A percentile compares a stretch with the other conserved stretches of the same genome.
Evolutionary conservation across 2,797 vertebrate genomes (phyloP).

Genomic region (Arctocebus calabarensis): DNA sequence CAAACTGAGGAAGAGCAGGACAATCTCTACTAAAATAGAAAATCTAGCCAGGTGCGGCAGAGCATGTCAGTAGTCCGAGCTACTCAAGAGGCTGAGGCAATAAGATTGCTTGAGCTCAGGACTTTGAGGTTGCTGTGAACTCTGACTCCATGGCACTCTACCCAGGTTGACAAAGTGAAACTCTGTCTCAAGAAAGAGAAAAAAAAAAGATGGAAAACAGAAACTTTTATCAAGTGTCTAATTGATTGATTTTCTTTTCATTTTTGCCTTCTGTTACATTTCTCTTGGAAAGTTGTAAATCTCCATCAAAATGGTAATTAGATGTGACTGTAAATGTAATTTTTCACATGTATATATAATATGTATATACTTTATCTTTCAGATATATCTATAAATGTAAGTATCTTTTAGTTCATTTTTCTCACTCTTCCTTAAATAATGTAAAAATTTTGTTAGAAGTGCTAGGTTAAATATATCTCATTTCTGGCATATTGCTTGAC

Average conservation of each 20-base stretch:
- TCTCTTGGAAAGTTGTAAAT: conserved; percentile 37
- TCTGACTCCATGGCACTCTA: no score
- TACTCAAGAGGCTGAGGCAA: no score
- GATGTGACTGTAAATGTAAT: conserved; percentile 11
- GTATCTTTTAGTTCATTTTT: conserved; percentile 44
- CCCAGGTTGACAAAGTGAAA: no score
- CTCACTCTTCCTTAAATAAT: conserved; percentile 48
- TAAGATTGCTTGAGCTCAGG: no score
- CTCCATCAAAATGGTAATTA: conserved; percentile 6
- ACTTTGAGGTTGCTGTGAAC: no score
- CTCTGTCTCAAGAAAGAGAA: no score
- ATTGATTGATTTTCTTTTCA: not conserved
- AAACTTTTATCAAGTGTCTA: not conserved
- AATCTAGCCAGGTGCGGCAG: no score
- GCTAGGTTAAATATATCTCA: conserved; percentile 15
- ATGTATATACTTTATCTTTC: not conserved
- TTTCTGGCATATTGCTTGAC: conserved; percentile 44
- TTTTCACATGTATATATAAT: not conserved
- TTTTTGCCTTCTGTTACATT: not conserved
- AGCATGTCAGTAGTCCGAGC: no score
- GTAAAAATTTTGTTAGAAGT: conserved; percentile 47
- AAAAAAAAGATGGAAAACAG: no score
- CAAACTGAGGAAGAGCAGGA: no score
- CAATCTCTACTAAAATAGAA: no score
- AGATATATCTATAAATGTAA: conserved; percentile 5